Evolutionary conservation across 2,113 vertebrate genomes (phyloP).

Genomic region (Mormyrus lacerda): DNA sequence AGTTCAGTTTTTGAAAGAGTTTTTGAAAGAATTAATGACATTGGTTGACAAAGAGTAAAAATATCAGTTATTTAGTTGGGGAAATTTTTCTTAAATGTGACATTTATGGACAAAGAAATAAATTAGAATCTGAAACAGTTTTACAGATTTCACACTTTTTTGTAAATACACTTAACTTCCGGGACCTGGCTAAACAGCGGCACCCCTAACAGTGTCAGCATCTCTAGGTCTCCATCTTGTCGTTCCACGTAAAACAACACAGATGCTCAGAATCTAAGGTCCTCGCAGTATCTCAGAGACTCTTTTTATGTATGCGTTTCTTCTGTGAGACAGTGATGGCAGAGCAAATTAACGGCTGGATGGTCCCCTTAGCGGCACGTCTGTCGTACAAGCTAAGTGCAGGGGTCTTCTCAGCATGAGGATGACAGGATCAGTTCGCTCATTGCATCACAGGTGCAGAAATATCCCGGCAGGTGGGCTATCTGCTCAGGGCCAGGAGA

Average conservation of each 20-base stretch:
- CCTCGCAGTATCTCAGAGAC: background rate
- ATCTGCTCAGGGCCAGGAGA: background rate
- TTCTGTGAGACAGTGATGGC: background rate
- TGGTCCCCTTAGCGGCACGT: background rate
- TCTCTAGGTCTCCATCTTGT: background rate
- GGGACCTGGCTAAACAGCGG: background rate
- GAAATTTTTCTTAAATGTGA: background rate
- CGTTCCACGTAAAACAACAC: background rate
- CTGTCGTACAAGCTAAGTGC: background rate
- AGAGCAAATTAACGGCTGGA: background rate
- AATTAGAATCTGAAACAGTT: background rate
- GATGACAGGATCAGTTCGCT: background rate
- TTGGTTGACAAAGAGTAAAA: background rate
- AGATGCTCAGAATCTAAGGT: background rate
- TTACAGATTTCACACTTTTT: background rate
- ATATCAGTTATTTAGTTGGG: background rate
- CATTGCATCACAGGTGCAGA: background rate
- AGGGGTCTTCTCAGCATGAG: background rate
- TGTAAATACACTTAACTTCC: background rate
- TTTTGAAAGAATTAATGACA: background rate
- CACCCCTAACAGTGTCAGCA: background rate
- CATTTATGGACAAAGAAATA: background rate
- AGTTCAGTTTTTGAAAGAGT: background rate
- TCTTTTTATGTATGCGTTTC: background rate
- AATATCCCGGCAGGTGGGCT: background rate